These are phyloP conservation scores for Ephialtes manifestator DNA, from an alignment of 2,888 invertebrate genomes.

Conservation along the genomic window DNA sequence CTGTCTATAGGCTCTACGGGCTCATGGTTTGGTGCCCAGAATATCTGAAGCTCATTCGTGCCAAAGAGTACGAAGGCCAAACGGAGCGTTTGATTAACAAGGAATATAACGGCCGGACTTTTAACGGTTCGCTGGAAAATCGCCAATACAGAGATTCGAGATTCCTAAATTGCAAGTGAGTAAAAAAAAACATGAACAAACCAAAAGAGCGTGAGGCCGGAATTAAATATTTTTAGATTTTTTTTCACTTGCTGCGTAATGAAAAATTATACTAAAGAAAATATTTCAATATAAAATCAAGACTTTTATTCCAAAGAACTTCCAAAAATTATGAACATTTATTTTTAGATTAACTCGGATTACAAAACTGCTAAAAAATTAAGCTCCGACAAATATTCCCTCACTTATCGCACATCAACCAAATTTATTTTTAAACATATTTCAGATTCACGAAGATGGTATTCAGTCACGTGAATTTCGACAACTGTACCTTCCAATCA, in stretches of 20 bases:
- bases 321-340: too few species aligned
- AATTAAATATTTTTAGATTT: background rate
- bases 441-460: conserved; percentile 89
- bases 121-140: conserved; percentile 90
- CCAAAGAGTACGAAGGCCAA: conserved; percentile 84
- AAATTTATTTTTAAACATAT: conserved; percentile 49
- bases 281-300: background rate
- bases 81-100: conserved; percentile 80
- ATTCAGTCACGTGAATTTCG: conserved; percentile 91
- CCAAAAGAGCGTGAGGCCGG: background rate
- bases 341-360: too few species aligned
- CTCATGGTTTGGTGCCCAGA: conserved; percentile 88
- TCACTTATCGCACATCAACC: background rate
- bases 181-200: background rate
- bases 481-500: conserved; percentile 90
- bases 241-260: background rate
- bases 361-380: too few species aligned
- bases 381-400: too few species aligned
- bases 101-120: conserved; percentile 85
- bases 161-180: conserved; percentile 88
- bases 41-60: conserved; percentile 85
- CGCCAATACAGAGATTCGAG: conserved; percentile 88
- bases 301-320: too few species aligned
- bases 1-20: conserved; percentile 87
- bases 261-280: background rate